A percentile compares a stretch with the other conserved stretches of the same genome.
Conservation (phyloP, 2,113 vertebrate species). For the rabbit (Oryctolagus cuniculus) region DNA sequence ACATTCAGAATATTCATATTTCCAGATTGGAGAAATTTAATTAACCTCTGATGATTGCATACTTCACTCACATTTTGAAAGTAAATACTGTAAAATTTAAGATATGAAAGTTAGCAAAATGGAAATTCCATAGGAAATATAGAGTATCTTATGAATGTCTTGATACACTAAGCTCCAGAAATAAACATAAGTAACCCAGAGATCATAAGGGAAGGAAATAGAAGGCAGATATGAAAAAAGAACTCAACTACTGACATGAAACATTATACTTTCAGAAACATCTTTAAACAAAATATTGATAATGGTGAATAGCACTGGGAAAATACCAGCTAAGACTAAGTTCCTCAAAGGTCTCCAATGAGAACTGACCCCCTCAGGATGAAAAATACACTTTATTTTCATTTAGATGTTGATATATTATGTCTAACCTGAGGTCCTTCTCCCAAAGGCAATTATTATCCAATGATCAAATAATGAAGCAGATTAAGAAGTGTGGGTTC, state of each 20-base stretch:
- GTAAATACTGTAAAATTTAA: slow-evolving; percentile 70
- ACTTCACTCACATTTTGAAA: slow-evolving; percentile 69
- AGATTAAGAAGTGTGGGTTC: slow-evolving; percentile 13
- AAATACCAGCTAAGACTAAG: neutral
- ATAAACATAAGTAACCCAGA: slow-evolving; percentile 18
- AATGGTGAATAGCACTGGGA: neutral
- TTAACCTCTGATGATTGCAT: slow-evolving; percentile 66
- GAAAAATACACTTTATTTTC: neutral
- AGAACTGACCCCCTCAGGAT: neutral
- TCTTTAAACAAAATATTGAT: slow-evolving; percentile 43
- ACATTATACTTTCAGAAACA: neutral
- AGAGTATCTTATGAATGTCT: slow-evolving; percentile 54
- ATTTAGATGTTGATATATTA: neutral
- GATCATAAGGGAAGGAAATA: slow-evolving; percentile 5
- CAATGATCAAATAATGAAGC: slow-evolving; percentile 24
- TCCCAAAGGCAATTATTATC: neutral
- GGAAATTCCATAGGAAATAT: slow-evolving; percentile 61
- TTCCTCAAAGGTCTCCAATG: neutral
- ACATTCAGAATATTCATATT: slow-evolving; percentile 67
- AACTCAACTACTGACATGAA: slow-evolving; percentile 49
- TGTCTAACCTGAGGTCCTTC: neutral
- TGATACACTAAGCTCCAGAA: slow-evolving; percentile 36
- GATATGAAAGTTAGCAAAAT: slow-evolving; percentile 58
- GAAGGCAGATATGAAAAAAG: slow-evolving; percentile 23
- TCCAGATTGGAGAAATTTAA: slow-evolving; percentile 61